Base-by-base conservation (phyloP, 2,888 invertebrate species). In the Nymphalis polychloros region DNA sequence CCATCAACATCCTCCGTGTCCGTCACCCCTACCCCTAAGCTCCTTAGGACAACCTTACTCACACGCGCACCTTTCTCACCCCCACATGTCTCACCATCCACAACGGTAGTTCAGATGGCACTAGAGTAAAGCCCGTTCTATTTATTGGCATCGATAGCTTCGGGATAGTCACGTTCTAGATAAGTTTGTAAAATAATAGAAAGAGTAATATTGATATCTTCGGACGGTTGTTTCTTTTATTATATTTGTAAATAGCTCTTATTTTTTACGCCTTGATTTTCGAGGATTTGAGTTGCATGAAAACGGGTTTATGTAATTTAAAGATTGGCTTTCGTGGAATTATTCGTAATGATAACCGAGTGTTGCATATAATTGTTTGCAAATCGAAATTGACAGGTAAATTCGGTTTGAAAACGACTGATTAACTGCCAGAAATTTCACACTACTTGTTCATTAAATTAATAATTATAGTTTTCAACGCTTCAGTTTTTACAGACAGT, bases 11-110 rank as follows among this genome's bases (percentile, higher is more conserved):
- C 95, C 95, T 72, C 94, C 95, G 76, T 95, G 95, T 84, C 95
- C 95, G 71, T 96, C 96, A 77, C 96, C 97, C 69, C 93, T 96
- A 76, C 95, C 95, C 76, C 94, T 93, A 72, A 81, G 91, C 78
- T 90, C 93, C 47, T 79, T 93, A 72, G 90, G 92, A 61, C 93
- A 93, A 78, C 92, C 92, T 50, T 93, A 93, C 79, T 90, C 91
- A 59, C 92, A 92, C 79, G 92, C 91, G 74, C 93, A 91, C 79
- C 85, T 92, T 82, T 94, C 94, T 76, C 95, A 95, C 83, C 94
- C 95, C 72, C 95, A 95, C 86, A 95, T 96, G 89, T 94, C 95
- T 60, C 96, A 95, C 84, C 97, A 97, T 90, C 95, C 96, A 80
- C 97, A 97, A 92, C 96, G 97, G 95, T 97, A 96, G 95, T 93